phyloP scores from a whole-genome alignment of 2,113 vertebrate species.

The Apaloderma vittatum region DNA sequence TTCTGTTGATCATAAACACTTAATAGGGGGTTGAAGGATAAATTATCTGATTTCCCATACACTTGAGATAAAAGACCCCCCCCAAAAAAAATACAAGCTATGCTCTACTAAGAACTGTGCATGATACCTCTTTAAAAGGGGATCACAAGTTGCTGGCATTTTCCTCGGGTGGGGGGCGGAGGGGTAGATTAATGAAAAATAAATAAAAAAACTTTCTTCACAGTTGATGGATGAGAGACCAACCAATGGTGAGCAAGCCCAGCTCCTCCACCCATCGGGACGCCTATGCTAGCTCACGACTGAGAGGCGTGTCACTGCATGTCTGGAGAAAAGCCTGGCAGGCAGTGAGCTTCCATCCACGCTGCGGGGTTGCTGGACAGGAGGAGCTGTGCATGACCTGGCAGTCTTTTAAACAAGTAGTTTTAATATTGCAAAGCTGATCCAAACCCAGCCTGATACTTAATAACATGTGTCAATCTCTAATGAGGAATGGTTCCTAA shows the following conservation, averaged over 20 bases:
- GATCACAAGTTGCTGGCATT: background rate
- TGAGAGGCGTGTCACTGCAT: background rate
- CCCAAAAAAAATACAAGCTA: background rate
- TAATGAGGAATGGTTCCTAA: background rate
- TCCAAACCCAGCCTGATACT: background rate
- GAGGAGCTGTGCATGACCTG: background rate
- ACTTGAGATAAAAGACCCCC: background rate
- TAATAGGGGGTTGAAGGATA: background rate
- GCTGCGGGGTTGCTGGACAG: background rate
- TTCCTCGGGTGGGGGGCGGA: background rate
- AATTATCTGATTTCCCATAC: background rate
- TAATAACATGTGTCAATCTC: accelerated
- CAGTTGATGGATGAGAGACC: background rate
- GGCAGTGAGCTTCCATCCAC: background rate
- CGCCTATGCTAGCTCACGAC: background rate
- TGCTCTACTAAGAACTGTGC: background rate
- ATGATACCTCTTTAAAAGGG: background rate
- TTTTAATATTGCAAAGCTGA: background rate
- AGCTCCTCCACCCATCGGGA: background rate
- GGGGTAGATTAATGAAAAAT: background rate
- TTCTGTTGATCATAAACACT: background rate
- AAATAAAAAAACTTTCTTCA: accelerated
- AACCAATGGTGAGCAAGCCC: background rate
- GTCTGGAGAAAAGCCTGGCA: background rate
- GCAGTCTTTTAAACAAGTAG: background rate